Evolutionary conservation across 2,797 vertebrate genomes (phyloP), one percentile per base, ranked within the genome.

Genomic region (Chrysocyon brachyurus): DNA sequence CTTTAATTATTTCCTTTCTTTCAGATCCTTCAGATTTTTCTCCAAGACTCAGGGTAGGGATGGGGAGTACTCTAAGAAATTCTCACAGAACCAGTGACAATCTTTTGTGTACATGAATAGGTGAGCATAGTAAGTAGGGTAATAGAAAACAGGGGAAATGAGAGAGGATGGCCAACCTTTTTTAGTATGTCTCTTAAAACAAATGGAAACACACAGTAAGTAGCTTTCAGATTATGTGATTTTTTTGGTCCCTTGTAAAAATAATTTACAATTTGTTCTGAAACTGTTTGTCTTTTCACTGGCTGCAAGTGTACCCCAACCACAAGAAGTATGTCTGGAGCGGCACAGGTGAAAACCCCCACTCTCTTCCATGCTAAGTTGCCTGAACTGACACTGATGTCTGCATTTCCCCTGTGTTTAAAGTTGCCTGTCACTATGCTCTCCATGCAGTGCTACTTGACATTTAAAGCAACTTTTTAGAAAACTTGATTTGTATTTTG

Each of bases 381-480:
- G 36, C 54, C 57, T 95, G 61, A 86, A 64, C 19, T 90, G 61
- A 96, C 54, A 72, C 92, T 54, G 19, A 92, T 52, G 22, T 36
- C 59, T 96, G 4, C 49, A 19, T 59, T 73, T 86, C 90, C 86
- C 97, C 81, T 82, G 70, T 49, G 52, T 94, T 97, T 86, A 19
- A 63, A 87, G 56, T 40, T 79, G 12, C 56, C 52, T 72, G 36
- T 86, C n/a, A 64, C 56, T 84, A 10, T 61, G 72, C 77, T 61
- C 49, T 61, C 36, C 66, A 59, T n/a, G 28, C 15, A 68, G 12
- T 63, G 59, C 15, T 81, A 46, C 63, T 90, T 85, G 54, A 94
- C 78, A 92, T 95, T 75, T 95, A 93, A 95, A 94, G 22, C 84
- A 94, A 77, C 57, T 85, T 96, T 85, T 93, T 56, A 91, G 88